Evolutionary conservation across 2,113 vertebrate species (phyloP).

Genomic region (Lates calcarifer): DNA sequence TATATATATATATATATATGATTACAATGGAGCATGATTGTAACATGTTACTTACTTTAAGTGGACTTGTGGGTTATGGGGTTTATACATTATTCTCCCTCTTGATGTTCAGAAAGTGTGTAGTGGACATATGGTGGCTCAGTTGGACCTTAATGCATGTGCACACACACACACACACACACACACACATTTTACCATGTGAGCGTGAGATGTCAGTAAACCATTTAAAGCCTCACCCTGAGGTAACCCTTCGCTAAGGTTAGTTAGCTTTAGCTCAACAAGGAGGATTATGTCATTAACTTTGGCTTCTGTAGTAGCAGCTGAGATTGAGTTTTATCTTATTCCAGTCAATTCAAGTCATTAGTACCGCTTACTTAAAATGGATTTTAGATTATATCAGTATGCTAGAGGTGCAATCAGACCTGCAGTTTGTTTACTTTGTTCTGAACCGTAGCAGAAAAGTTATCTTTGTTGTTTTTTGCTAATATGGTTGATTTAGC

Average conservation of each 20-base stretch:
- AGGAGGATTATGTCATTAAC: slow-evolving; percentile 58
- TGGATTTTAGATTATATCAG: slow-evolving; percentile 49
- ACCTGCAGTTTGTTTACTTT: slow-evolving; percentile 30
- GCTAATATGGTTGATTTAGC: neutral
- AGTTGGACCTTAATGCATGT: neutral
- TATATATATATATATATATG: slow-evolving; percentile 1
- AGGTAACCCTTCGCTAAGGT: slow-evolving; percentile 39
- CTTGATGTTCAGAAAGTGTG: slow-evolving; percentile 40
- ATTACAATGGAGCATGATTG: slow-evolving; percentile 66
- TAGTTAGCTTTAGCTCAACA: slow-evolving; percentile 46
- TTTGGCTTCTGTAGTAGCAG: slow-evolving; percentile 20
- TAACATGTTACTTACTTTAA: slow-evolving; percentile 69
- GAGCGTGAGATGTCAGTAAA: slow-evolving; percentile 36
- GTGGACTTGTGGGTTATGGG: slow-evolving; percentile 57
- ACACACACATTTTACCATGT: neutral
- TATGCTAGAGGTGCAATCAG: neutral
- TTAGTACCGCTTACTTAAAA: slow-evolving; percentile 48
- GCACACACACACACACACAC: neutral
- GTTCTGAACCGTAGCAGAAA: neutral
- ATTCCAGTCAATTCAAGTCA: slow-evolving; percentile 24
- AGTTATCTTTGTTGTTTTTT: neutral
- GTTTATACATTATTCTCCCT: slow-evolving; percentile 45
- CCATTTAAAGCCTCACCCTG: slow-evolving; percentile 30
- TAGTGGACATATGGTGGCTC: slow-evolving; percentile 1
- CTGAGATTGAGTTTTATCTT: slow-evolving; percentile 32